Evolutionary conservation across 2,797 vertebrate species (phyloP), one percentile per base, ranked within the genome.

Genomic region (Smutsia temminckii): DNA sequence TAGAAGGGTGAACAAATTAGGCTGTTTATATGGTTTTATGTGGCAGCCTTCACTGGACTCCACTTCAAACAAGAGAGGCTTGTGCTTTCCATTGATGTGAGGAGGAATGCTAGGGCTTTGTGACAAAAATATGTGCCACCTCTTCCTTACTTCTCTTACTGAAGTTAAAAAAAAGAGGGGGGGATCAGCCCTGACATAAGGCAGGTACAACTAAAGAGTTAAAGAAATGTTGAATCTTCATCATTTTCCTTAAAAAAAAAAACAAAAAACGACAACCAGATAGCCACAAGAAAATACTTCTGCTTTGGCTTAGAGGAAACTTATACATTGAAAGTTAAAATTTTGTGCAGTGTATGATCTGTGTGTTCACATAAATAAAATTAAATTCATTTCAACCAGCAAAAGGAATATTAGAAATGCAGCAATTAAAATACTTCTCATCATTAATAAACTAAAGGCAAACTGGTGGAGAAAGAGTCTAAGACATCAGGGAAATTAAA

Each of bases 241-340:
- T 79, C 32, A 49, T 57, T 91, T 92, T 77, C 29, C 37, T 57
- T 51, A 42, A 75, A 59, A 78, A 78, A 92, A 81, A 27, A 17
- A 37, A 42, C n/a, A n/a, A n/a, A 25, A 16, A 20, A 63, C n/a
- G 29, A 84, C 71, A 42, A 21, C 23, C 13, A 64, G 18, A 91
- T 66, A 10, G 20, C 46, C 85, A 25, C 25, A 78, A 64, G 66
- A 91, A 92, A 91, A 71, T 40, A 74, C 55, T 84, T 96, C 92
- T 4, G 32, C 37, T 96, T 97, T 68, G 10, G 25, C 93, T 92
- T 79, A 78, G 18, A 64, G 37, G 13, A 74, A 93, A 46, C 88
- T 23, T 23, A 69, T 23, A 89, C 21, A 78, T 3, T 8, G 32
- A 40, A 89, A 85, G 25, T 66, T 78, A 94, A 91, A 63, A 75